A percentile compares a stretch with the other conserved stretches of the same genome.
phyloP scores from a whole-genome alignment of 2,797 vertebrate species.

The Hyperoplus immaculatus region DNA sequence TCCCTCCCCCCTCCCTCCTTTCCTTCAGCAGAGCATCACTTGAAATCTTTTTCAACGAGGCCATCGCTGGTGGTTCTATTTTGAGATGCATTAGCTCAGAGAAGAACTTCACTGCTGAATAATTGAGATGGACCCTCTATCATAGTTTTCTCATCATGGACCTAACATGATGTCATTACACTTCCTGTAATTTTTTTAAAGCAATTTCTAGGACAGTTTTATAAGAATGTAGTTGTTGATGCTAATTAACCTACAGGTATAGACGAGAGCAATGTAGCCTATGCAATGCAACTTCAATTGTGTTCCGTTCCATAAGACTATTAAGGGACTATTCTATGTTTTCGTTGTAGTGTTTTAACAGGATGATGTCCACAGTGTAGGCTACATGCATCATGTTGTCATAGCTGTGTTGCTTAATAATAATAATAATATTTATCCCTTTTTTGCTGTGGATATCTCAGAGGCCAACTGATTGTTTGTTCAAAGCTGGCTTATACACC shows the following conservation, averaged over 20 bases:
- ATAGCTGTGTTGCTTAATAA: slow-evolving; percentile 63
- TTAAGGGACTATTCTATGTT: slow-evolving; percentile 36
- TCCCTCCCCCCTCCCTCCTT: slow-evolving; percentile 20
- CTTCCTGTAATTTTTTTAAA: slow-evolving; percentile 14
- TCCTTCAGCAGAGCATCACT: slow-evolving; percentile 47
- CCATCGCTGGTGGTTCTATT: slow-evolving; percentile 77
- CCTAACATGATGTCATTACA: slow-evolving; percentile 59
- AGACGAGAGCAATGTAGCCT: too few relatives aligned
- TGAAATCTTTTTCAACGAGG: slow-evolving; percentile 72
- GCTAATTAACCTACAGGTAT: too few relatives aligned
- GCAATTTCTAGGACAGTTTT: not conserved
- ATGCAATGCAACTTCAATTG: too few relatives aligned
- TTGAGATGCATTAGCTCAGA: slow-evolving; percentile 75
- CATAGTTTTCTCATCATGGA: slow-evolving; percentile 42
- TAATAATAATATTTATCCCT: slow-evolving; percentile 36
- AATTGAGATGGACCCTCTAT: slow-evolving; percentile 75
- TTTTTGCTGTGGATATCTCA: slow-evolving; percentile 25
- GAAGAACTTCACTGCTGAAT: slow-evolving; percentile 78
- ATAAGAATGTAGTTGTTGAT: not conserved
- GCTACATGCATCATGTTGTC: slow-evolving; percentile 28
- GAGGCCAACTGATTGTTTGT: slow-evolving; percentile 61
- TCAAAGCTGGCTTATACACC: slow-evolving; percentile 3
- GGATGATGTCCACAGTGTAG: not conserved
- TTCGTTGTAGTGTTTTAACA: not conserved
- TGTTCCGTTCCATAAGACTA: not conserved